phyloP scores from a whole-genome alignment of 2,113 vertebrate species.

The Ursus arctos region DNA sequence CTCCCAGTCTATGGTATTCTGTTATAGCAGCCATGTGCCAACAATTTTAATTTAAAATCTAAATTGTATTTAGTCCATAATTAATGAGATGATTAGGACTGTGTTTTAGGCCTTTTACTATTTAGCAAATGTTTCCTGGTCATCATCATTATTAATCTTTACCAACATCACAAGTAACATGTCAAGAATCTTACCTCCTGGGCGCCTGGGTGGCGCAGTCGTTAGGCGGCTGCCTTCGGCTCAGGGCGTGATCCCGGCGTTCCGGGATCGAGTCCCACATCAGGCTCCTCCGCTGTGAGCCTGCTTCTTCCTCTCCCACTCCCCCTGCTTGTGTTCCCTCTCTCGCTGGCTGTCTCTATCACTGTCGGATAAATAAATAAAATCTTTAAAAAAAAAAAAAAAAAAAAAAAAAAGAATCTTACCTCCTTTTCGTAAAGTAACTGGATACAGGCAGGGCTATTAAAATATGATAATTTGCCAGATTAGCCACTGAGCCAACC shows the following conservation, averaged over 20 bases:
- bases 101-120: not conserved
- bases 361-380: too few relatives aligned
- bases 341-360: too few relatives aligned
- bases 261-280: too few relatives aligned
- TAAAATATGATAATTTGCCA: not conserved
- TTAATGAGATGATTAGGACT: not conserved
- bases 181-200: not conserved
- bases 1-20: not conserved
- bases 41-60: not conserved
- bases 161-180: not conserved
- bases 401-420: too few relatives aligned
- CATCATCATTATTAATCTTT: conserved; percentile 18
- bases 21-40: not conserved
- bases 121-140: not conserved
- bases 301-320: too few relatives aligned
- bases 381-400: too few relatives aligned
- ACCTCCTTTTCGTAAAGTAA: not conserved
- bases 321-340: too few relatives aligned
- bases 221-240: too few relatives aligned
- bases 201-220: too few relatives aligned
- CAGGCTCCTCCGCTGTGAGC: too few relatives aligned
- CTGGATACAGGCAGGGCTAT: not conserved
- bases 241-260: too few relatives aligned
- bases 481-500: not conserved
- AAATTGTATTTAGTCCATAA: not conserved